These are phyloP conservation scores for Sardina pilchardus DNA, from an alignment of 2,113 vertebrate species.

Conservation along the genomic window DNA sequence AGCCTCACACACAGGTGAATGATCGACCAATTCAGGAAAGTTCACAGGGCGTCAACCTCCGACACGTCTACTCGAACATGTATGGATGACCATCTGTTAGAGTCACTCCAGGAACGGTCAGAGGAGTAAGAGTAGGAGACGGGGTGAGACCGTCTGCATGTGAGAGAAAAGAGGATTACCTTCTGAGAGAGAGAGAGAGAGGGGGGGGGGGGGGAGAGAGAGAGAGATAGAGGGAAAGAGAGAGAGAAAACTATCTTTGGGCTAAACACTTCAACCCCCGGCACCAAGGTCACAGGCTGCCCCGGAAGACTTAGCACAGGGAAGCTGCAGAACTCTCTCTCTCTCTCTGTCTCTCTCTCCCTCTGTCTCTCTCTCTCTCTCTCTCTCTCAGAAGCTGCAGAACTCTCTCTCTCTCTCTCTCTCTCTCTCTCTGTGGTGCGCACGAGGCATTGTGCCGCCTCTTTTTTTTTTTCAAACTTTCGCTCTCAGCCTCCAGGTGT, in stretches of 20 bases:
- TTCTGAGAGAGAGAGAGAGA: neutral
- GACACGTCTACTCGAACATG: neutral
- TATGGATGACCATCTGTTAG: neutral
- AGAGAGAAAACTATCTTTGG: conserved; percentile 10
- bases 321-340: neutral
- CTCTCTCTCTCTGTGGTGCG: neutral
- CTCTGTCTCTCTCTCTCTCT: neutral
- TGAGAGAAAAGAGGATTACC: conserved; percentile 35
- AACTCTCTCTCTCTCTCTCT: neutral
- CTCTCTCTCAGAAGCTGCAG: neutral
- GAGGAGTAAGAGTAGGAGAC: neutral
- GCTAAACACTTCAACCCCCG: neutral
- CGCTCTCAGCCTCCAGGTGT: neutral
- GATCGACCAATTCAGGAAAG: neutral
- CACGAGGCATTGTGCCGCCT: neutral
- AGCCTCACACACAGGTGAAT: neutral
- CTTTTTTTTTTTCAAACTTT: neutral
- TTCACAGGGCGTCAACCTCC: neutral
- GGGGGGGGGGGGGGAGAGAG: neutral
- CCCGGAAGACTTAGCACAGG: neutral
- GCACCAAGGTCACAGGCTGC: conserved; percentile 29
- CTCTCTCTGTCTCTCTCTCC: neutral
- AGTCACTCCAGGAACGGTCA: neutral
- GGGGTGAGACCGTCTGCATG: conserved; percentile 35
- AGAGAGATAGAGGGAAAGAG: neutral